phyloP scores from a whole-genome alignment of 2,888 invertebrate species.

The Griposia aprilina region DNA sequence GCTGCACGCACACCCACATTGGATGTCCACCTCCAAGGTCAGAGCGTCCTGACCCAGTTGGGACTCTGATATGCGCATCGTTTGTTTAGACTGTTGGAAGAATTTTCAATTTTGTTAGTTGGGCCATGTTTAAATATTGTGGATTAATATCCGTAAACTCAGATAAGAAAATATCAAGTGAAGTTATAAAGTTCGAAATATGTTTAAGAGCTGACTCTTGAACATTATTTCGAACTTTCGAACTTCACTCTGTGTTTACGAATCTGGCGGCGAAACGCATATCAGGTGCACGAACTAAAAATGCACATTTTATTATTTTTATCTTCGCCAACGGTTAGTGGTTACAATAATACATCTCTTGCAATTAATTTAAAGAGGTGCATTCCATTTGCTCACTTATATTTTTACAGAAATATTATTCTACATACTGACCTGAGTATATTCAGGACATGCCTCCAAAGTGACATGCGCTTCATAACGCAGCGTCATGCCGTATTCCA shows the following conservation, averaged over 20 bases:
- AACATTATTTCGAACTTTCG: too few species aligned
- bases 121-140: neutral
- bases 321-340: too few species aligned
- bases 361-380: neutral
- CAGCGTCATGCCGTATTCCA: conserved; percentile 91
- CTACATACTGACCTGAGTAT: conserved; percentile 81
- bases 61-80: conserved; percentile 93
- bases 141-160: neutral
- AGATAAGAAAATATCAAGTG: neutral
- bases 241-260: too few species aligned
- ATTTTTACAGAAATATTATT: neutral
- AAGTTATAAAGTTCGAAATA: neutral
- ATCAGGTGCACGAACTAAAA: neutral
- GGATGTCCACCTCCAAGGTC: conserved; percentile 93
- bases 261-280: too few species aligned
- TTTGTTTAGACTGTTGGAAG: conserved; percentile 80
- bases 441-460: conserved; percentile 89
- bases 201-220: neutral
- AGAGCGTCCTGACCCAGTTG: conserved; percentile 93
- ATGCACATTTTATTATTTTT: neutral
- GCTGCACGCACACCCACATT: conserved; percentile 93
- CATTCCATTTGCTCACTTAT: neutral
- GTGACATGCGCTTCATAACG: conserved; percentile 92
- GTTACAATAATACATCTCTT: neutral
- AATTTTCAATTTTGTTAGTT: conserved; percentile 3